Percentiles rank a stretch among this genome's conserved stretches.
Conservation (phyloP, 2,888 invertebrate species). For the Stenodema calcarata region DNA sequence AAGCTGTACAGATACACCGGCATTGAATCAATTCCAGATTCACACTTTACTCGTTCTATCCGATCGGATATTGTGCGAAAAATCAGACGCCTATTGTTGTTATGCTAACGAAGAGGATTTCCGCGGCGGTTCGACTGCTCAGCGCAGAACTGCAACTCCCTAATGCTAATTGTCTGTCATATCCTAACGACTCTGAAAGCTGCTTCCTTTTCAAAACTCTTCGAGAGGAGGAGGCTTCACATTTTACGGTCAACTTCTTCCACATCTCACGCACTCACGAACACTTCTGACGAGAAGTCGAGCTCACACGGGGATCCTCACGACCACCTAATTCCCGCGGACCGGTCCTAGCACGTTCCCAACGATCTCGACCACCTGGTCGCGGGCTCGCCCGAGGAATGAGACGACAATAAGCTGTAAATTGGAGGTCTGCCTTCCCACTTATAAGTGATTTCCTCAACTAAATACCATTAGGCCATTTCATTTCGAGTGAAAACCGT, state of each 20-base stretch:
- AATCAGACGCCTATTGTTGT: too few relatives aligned
- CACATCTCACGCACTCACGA: too few relatives aligned
- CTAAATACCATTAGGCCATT: not conserved
- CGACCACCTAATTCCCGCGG: not conserved
- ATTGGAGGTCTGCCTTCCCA: not conserved
- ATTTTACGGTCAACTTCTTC: not conserved
- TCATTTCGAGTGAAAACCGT: not conserved
- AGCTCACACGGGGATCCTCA: not conserved
- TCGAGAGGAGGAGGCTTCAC: not conserved
- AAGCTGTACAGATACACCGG: too few relatives aligned
- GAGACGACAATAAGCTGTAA: not conserved
- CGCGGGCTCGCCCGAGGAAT: not conserved
- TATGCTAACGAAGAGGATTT: not conserved
- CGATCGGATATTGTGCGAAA: too few relatives aligned
- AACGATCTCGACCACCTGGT: not conserved
- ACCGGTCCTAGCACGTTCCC: constrained; percentile 2
- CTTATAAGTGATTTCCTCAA: not conserved
- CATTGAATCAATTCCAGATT: too few relatives aligned
- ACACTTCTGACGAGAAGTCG: not conserved
- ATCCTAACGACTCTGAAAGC: not conserved
- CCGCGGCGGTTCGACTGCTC: not conserved
- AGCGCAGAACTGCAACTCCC: not conserved
- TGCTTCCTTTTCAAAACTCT: not conserved
- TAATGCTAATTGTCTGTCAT: not conserved
- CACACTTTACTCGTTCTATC: too few relatives aligned